Conservation (phyloP, 1,140 invertebrate genomes). For the Hycleus cichorii region DNA sequence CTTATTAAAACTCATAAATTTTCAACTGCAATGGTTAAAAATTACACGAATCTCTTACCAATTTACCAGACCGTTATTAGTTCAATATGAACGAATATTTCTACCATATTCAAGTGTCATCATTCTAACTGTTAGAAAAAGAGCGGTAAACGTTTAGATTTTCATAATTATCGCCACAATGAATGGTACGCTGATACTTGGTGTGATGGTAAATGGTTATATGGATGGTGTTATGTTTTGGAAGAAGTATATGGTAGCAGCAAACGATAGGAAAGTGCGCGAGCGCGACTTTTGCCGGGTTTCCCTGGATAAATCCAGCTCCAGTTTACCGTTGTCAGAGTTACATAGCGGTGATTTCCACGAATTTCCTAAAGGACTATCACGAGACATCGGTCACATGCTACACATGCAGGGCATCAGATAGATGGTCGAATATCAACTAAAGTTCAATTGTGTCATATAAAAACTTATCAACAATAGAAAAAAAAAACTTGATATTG, state of each 20-base stretch:
- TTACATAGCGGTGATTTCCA: constrained; percentile 19
- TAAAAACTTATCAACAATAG: neutral
- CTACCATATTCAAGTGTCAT: no score
- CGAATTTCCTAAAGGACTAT: constrained; percentile 9
- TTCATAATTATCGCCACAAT: constrained; percentile 23
- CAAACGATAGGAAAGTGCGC: constrained; percentile 10
- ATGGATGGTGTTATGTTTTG: neutral
- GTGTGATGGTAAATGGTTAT: no score
- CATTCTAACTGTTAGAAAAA: neutral
- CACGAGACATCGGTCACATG: constrained; percentile 13
- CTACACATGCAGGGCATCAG: neutral
- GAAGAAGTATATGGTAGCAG: neutral
- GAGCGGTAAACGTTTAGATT: constrained; percentile 20
- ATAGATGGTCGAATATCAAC: neutral
- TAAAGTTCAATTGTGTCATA: neutral
- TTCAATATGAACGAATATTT: no score
- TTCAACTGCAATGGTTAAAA: no score
- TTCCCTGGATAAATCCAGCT: constrained; percentile 29
- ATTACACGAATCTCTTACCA: no score
- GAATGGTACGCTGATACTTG: constrained; percentile 18
- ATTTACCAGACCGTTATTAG: no score
- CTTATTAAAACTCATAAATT: constrained; percentile 15
- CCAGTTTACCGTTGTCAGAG: constrained; percentile 26
- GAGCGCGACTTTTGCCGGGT: constrained; percentile 23
- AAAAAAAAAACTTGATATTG: neutral